These are phyloP conservation scores for Pheosia tremula DNA, from an alignment of 2,888 invertebrate genomes.

Conservation along the genomic window DNA sequence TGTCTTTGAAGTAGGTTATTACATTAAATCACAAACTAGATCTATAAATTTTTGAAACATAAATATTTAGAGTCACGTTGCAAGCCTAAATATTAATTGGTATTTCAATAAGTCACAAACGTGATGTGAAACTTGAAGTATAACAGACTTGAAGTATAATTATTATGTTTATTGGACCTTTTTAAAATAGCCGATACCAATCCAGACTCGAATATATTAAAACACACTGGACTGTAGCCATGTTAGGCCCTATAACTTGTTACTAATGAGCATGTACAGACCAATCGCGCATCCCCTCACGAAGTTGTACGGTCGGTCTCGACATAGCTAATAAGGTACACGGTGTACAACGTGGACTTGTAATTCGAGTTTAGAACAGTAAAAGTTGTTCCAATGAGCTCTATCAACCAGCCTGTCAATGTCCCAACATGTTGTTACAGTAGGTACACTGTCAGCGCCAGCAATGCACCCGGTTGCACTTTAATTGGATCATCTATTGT, in stretches of 20 bases:
- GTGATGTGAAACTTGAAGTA: too few relatives aligned
- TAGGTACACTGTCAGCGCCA: neutral
- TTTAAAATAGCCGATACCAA: neutral
- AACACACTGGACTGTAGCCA: too few relatives aligned
- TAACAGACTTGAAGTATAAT: neutral
- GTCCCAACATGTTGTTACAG: conserved; percentile 21
- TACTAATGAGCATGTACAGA: too few relatives aligned
- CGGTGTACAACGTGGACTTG: too few relatives aligned
- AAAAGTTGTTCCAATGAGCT: conserved; percentile 45
- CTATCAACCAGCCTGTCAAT: conserved; percentile 23
- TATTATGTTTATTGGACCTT: neutral
- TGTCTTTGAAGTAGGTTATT: neutral
- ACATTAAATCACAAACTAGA: neutral
- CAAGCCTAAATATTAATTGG: conserved; percentile 14
- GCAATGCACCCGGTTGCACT: neutral
- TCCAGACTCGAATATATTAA: too few relatives aligned
- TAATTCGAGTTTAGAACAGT: conserved; percentile 18
- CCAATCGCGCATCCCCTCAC: too few relatives aligned
- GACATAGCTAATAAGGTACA: too few relatives aligned
- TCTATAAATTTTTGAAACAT: conserved; percentile 1
- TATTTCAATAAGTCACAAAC: conserved; percentile 24
- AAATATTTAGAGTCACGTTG: neutral
- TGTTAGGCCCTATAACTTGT: too few relatives aligned
- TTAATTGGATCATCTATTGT: conserved; percentile 1
- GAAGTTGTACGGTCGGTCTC: too few relatives aligned